Evolutionary conservation across 2,113 vertebrate species (phyloP), one percentile per base, ranked within the genome.

Genomic region (Cnemophilus loriae): DNA sequence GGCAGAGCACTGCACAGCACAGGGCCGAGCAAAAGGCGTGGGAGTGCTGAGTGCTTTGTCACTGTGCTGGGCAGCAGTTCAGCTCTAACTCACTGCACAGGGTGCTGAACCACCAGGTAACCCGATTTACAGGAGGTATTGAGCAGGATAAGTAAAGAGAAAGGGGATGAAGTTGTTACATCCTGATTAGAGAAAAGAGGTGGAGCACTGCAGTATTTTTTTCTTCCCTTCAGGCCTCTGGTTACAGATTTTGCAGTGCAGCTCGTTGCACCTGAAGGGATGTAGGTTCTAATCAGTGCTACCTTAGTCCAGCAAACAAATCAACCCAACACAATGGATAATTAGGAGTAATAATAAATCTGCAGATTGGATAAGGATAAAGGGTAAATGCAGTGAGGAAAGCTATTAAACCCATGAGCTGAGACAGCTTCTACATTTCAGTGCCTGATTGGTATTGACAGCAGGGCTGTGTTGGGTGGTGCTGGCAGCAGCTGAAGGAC

Each of bases 321-420:
- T 68, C 78, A 84, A 44, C 83, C 32, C 49, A 39, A 81, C 80
- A 89, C 59, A 83, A 70, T 37, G 39, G 83, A 17, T 87, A 92
- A 96, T 97, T 92, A 93, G 87, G 17, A 71, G 49, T 49, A 79
- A 94, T 95, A 89, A 93, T 93, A 93, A 92, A 94, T 77, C 47
- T 93, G 67, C 83, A 65, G 73, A 75, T 63, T 95, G 87, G 70
- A 74, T 84, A 71, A 82, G 64, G 88, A 87, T 57, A 70, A 84
- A 83, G 80, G 90, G 85, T 93, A 87, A 94, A 84, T 35, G 42
- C 70, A 63, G 64, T 42, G 61, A 94, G 70, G 75, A 94, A 75
- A 82, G 84, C 86, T 87, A 68, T 94, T 97, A 96, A 95, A 89
- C 46, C 55, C 64, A 60, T 79, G 71, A 91, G 86, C 84, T 57